Conservation (phyloP, 1,140 invertebrate species). For the Drosophila kepulauana region DNA sequence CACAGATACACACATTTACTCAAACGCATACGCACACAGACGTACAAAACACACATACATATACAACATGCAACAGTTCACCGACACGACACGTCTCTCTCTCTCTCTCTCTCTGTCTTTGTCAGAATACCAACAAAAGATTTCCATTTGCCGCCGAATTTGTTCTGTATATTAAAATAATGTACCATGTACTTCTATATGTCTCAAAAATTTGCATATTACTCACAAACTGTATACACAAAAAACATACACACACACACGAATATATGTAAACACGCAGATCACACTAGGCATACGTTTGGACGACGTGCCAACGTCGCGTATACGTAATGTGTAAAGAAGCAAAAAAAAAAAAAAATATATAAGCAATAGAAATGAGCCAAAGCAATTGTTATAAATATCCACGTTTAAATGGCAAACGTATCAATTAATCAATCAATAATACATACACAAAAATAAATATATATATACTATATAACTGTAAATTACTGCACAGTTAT, state of each 20-base stretch:
- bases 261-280: slow-evolving; percentile 3
- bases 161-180: slow-evolving; percentile 25
- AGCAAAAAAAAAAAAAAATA: slow-evolving; percentile 10
- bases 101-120: slow-evolving; percentile 22
- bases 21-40: slow-evolving; percentile 17
- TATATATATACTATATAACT: slow-evolving; percentile 5
- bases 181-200: slow-evolving; percentile 21
- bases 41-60: not conserved
- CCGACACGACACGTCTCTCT: slow-evolving; percentile 48
- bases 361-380: slow-evolving; percentile 47
- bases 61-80: slow-evolving; percentile 51
- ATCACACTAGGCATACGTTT: slow-evolving; percentile 16
- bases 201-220: slow-evolving; percentile 44
- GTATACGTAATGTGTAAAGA: slow-evolving; percentile 47
- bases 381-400: slow-evolving; percentile 60
- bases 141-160: slow-evolving; percentile 37
- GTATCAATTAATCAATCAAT: slow-evolving; percentile 63
- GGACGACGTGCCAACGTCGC: slow-evolving; percentile 30
- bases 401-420: slow-evolving; percentile 55
- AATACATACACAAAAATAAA: slow-evolving; percentile 15
- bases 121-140: slow-evolving; percentile 22
- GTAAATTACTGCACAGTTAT: slow-evolving; percentile 1
- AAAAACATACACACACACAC: slow-evolving; percentile 6
- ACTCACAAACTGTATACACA: slow-evolving; percentile 16
- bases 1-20: slow-evolving; percentile 14